Evolutionary conservation across 2,888 invertebrate species (phyloP), one percentile per base, ranked within the genome.

Genomic region (Protophormia terraenovae): DNA sequence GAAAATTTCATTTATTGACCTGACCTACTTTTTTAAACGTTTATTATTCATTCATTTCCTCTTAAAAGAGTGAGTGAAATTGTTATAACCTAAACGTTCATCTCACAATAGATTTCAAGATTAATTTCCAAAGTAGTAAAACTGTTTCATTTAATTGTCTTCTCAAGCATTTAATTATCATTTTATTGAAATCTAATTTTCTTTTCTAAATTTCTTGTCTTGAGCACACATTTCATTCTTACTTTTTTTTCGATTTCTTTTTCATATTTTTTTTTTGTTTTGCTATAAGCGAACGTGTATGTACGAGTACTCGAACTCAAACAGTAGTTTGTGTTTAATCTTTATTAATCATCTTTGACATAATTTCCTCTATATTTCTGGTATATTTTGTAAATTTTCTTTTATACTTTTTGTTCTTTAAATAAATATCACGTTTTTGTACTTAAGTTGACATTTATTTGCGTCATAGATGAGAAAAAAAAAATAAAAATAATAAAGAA

Each of bases 401-500:
- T 85, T 50, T 58, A 22, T 55, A 41, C 24, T 64, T 77, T 83
- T 60, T 55, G 12, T 67, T 60, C 64, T 84, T 83, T 45, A 47
- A 69, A 71, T 73, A 84, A 86, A 81, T 71, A 73, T 87, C 87
- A 87, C 87, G 87, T 87, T 84, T 87, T 77, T 60, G 71, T 72
- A 84, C 86, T 86, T 76, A 73, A 84, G 81, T 76, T 86, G 87
- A 84, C 86, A 84, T 86, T 86, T 83, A 83, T 86, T 77, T 80
- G 83, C 76, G 53, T 76, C 50, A 76, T 22, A 64, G 38, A 69
- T 45, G 6, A 12, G n/a, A 19, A 55, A 19, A 32, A 16, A 60
- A 38, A 12, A 3, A 22, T 0, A 45, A 45, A 45, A 5, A 6
- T 19, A 4, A 1, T 2, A 27, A 38, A 41, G 3, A 45, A 45